Base-by-base conservation (phyloP, 30 jellyfish, hydroid and myxozoan genomes). In the Hydractinia symbiolongicarpus region DNA sequence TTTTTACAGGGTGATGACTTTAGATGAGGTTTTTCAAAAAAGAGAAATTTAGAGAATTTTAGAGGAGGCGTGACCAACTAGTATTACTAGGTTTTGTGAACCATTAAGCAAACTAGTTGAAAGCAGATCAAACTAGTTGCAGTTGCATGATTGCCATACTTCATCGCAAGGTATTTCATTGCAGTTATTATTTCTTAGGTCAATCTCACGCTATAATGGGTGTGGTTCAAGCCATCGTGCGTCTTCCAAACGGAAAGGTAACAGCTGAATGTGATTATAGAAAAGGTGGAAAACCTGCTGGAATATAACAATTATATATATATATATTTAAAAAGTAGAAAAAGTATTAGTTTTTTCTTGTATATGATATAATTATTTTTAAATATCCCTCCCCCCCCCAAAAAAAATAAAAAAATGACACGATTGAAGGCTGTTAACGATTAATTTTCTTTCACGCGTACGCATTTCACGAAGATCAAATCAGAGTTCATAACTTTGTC, bases 201-300 rank as follows among this genome's bases (percentile, higher is more conserved):
- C 99, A 94, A 79, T 69, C 79, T 89, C 86, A 94, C 72, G 99
- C 99, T 1, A 94, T 94, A 52, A 85, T 94, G 97, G 99, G 99
- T 0, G 99, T 94, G 9, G 97, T 94, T 16, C 99, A 94, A 81
- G 99, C 99, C 5, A 89, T 94, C 61, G 99, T 87, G 56, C 71
- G 95, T 72, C 87, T 72, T 14, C 53, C 85, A 11, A 88, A 85
- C 67, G 97, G 97, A n/a, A 79, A 79, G 76, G 76, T 88, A 5
- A 81, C 88, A 4, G 99, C 99, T 64, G 97, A 78, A 9, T 88
- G 97, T 49, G 99, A 94, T 82, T 89, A 89, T 83, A 81, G 99
- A 77, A 94, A 94, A 74, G 99, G 99, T 15, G 99, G 99, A 66
- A 81, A 72, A 21, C 97, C 99, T 7, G 97, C 87, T 82, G 99